phyloP scores from a whole-genome alignment of 1,140 invertebrate genomes.

The Heliconius hewitsoni region DNA sequence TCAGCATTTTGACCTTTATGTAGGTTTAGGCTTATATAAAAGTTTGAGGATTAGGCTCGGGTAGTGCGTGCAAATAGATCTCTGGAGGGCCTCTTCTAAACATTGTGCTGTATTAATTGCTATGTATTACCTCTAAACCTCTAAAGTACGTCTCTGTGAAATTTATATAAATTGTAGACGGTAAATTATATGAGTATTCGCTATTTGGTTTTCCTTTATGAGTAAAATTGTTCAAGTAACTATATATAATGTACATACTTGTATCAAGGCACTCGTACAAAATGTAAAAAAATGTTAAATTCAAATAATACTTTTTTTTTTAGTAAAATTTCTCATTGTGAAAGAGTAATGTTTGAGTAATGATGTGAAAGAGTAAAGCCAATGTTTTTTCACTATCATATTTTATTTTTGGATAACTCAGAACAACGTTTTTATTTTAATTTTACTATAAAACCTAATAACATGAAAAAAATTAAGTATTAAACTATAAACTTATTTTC shows the following conservation, averaged over 20 bases:
- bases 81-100: constrained; percentile 39
- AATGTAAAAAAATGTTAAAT: neutral
- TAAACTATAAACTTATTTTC: neutral
- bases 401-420: neutral
- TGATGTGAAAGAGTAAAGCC: too few relatives aligned
- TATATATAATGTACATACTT: neutral
- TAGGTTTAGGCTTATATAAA: constrained; percentile 48
- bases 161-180: constrained; percentile 7
- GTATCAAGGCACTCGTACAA: neutral
- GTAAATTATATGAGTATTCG: constrained; percentile 2
- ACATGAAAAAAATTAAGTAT: neutral
- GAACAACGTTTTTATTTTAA: neutral
- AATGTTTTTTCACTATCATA: too few relatives aligned
- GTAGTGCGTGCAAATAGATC: constrained; percentile 41
- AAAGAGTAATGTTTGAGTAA: too few relatives aligned
- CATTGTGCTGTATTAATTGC: constrained; percentile 41
- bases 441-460: neutral
- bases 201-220: constrained; percentile 8
- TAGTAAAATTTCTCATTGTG: too few relatives aligned
- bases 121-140: constrained; percentile 32
- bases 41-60: constrained; percentile 46
- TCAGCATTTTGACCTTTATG: constrained; percentile 67
- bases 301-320: too few relatives aligned
- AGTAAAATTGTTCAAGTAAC: neutral
- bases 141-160: neutral